Base-by-base conservation (phyloP, 2,888 invertebrate species). In the Encarsia formosa region DNA sequence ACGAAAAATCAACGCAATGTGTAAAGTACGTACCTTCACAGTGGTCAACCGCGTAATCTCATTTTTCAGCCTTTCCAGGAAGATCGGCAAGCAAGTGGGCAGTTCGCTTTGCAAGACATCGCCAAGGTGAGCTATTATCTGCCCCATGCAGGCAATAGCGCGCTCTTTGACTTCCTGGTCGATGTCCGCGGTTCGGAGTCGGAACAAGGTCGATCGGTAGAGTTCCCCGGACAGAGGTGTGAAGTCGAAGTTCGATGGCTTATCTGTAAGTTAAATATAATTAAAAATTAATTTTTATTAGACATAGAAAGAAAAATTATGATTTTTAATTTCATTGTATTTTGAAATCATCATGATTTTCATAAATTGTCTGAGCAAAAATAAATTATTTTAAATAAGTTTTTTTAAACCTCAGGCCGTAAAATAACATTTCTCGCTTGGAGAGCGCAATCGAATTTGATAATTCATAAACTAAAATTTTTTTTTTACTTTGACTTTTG, bases 111-210 rank as follows among this genome's bases (percentile, higher is more conserved):
- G 79, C 44, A 96, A 75, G 62, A 85, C 83, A 74, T 96, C 94
- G 0, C 95, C 96, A 61, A 97, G 84, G 73, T 92, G 91, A 55
- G 91, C 88, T 42, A 98, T 83, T 43, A 97, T 87, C 74, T 96
- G 93, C 13, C 96, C 95, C 87, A 94, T 92, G 65, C 97, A 94
- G 1, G 94, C 89, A 58, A 99, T 98, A 9, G 99, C 96, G 20
- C 95, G 83, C 71, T 99, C 99, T 75, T 99, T 98, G 0, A 99
- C 98, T 77, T 99, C 99, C 73, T 99, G 98, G 77, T 99, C 99
- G 68, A 98, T 95, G 71, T 99, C 98, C 0, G 96, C 90, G 26
- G 97, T 92, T 65, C 87, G 87, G 32, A 99, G 79, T 52, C 95
- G 83, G 54, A 87, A 82, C 61, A 95, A 76, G 1, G 94, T 92